Evolutionary conservation across 64 coral and sea anemone genomes (phyloP), one percentile per base, ranked within the genome.

Genomic region (Porites australiensis): DNA sequence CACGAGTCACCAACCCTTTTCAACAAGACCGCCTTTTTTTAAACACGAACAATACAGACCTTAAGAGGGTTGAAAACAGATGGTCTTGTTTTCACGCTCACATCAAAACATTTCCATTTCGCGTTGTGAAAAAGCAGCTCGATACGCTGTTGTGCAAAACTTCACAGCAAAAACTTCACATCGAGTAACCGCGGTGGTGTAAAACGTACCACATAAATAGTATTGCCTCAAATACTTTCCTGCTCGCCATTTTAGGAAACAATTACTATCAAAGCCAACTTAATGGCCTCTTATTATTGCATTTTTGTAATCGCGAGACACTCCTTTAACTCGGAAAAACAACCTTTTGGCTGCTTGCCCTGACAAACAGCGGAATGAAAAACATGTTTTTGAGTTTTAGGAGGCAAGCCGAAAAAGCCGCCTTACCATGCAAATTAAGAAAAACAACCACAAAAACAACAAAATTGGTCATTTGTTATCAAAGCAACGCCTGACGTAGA

Each of bases 1-100:
- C 54, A 57, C 12, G 12, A 55, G 6, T 20, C 77, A 10, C 14
- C 11, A 46, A 48, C 70, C 6, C 13, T 12, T 46, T 49, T 57
- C 44, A 44, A 44, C 0, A 13, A 14, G 58, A 60, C 54, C 55
- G 78, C 78, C 22, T 44, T 57, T 23, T 21, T 81, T 60, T 62
- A 62, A 45, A 58, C 27, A 0, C 21, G 23, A 15, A 18, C 81
- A 51, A 68, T 84, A 84, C 20, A 3, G 2, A 7, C 8, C 19
- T 69, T 51, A 84, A 84, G 81, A 69, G 48, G 62, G 18, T 84
- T 45, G 45, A 84, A 84, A 84, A 84, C 69, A 84, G 81, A 69
- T 67, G 1, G 60, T 46, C 22, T 51, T 84, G 47, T 84, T 79
- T 79, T 58, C 21, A 11, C 20, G 51, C 14, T 79, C 5, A 60